These are phyloP conservation scores for Arenaria interpres DNA, from an alignment of 2,113 vertebrate genomes.

Conservation along the genomic window DNA sequence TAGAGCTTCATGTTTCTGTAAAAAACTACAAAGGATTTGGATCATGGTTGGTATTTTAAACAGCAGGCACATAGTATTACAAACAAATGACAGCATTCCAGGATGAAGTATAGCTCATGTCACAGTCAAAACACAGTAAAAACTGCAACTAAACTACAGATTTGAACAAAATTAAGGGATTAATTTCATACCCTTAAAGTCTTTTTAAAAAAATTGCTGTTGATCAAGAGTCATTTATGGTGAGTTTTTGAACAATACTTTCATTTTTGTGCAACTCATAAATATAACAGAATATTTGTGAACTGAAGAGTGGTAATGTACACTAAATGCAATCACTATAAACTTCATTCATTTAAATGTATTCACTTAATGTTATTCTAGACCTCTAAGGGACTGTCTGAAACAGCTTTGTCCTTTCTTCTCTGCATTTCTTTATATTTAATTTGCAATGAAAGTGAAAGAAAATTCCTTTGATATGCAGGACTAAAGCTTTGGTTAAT, in stretches of 20 bases:
- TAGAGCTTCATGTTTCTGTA: neutral
- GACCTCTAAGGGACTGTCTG: neutral
- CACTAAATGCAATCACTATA: neutral
- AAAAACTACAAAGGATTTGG: neutral
- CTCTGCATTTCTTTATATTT: neutral
- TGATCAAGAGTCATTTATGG: neutral
- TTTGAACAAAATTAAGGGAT: neutral
- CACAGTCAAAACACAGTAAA: neutral
- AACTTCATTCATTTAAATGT: neutral
- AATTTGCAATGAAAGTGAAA: neutral
- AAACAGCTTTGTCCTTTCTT: neutral
- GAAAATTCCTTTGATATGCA: neutral
- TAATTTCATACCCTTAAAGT: fast-evolving
- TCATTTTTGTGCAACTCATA: neutral
- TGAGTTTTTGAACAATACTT: neutral
- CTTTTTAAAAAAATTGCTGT: neutral
- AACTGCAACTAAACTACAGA: neutral
- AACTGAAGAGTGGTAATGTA: neutral
- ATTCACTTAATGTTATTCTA: neutral
- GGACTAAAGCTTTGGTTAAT: neutral
- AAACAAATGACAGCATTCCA: neutral
- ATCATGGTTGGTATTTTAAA: neutral
- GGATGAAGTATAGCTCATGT: neutral
- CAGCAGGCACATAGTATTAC: neutral
- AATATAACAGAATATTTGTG: neutral